Percentiles rank a stretch among this genome's conserved stretches.
These are phyloP conservation scores for Nephrotoma appendiculata DNA, from an alignment of 2,888 invertebrate genomes.

Conservation along the genomic window DNA sequence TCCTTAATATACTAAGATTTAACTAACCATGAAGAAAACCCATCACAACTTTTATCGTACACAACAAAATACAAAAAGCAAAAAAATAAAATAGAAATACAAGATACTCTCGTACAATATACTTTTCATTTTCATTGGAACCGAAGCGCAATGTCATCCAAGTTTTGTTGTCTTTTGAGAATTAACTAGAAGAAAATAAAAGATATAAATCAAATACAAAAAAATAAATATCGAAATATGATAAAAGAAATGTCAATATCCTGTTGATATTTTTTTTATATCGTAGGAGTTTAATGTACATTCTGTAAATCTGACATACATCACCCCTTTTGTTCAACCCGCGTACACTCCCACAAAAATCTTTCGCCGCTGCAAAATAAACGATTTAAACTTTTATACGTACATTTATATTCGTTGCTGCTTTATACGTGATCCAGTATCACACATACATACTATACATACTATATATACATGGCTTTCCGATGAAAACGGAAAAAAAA, in stretches of 20 bases:
- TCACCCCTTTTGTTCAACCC: background rate
- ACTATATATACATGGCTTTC: background rate
- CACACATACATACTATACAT: no score
- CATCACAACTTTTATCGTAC: background rate
- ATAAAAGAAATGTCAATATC: background rate
- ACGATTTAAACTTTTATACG: background rate
- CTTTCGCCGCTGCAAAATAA: background rate
- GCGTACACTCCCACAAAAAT: background rate
- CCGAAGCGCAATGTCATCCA: background rate
- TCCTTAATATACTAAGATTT: background rate
- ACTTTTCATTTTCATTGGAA: background rate
- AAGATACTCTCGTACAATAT: background rate
- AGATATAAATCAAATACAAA: background rate
- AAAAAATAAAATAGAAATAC: background rate
- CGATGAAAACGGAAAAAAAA: background rate
- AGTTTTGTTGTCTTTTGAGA: background rate
- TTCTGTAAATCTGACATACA: background rate
- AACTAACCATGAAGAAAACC: background rate
- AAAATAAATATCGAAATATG: background rate
- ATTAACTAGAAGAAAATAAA: background rate
- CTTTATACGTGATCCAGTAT: background rate
- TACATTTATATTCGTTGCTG: background rate
- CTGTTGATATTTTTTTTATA: background rate
- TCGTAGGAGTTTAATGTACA: background rate
- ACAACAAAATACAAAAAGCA: background rate